Conservation (phyloP, 2,797 vertebrate species). For the Aulostomus chinensis region DNA sequence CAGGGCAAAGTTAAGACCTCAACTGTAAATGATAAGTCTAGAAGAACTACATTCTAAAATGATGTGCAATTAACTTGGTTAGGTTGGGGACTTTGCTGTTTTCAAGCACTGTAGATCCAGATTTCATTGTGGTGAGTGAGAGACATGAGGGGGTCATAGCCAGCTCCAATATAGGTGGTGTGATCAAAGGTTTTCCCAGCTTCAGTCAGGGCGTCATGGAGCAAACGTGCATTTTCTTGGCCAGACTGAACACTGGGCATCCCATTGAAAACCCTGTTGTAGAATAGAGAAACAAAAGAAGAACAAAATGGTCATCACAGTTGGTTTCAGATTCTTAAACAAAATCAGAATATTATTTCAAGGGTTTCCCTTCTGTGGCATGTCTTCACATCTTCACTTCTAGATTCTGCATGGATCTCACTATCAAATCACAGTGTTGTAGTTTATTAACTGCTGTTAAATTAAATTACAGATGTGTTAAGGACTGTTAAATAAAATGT, state of each 20-base stretch:
- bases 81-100: background rate
- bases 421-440: too few species aligned
- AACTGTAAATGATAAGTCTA: background rate
- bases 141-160: conserved; percentile 40
- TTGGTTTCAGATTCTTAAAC: too few species aligned
- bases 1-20: background rate
- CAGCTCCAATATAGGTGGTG: conserved; percentile 15
- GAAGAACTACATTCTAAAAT: background rate
- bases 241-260: accelerated
- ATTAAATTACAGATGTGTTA: too few species aligned
- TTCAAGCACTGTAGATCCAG: conserved; percentile 46
- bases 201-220: conserved; percentile 19
- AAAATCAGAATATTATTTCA: too few species aligned
- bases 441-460: too few species aligned
- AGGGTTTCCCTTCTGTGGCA: too few species aligned
- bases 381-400: too few species aligned
- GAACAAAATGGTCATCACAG: background rate
- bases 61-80: background rate
- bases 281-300: background rate
- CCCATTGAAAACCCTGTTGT: conserved; percentile 41
- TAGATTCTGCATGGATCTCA: too few species aligned
- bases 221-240: background rate
- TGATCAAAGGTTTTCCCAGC: conserved; percentile 28
- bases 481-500: too few species aligned
- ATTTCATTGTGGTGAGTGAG: conserved; percentile 63